Evolutionary conservation across 2,888 invertebrate genomes (phyloP).

Genomic region (Antheraea yamamai): DNA sequence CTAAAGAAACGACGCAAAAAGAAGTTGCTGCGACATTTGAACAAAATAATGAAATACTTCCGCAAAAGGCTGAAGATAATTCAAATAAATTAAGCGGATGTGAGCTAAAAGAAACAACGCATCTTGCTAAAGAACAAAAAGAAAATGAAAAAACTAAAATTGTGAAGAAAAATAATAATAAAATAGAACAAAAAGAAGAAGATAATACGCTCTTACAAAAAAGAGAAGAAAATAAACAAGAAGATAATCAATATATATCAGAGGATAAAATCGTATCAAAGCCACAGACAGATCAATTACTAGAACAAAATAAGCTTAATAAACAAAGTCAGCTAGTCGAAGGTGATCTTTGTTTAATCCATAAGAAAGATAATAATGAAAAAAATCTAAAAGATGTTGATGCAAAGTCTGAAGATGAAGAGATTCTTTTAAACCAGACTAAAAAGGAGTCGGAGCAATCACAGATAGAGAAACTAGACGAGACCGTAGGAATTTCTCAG

Average conservation of each 20-base stretch:
- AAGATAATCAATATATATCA: not conserved
- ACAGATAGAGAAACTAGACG: not conserved
- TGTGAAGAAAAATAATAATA: conserved; percentile 24
- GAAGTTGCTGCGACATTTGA: too few species aligned
- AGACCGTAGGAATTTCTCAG: not conserved
- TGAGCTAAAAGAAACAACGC: not conserved
- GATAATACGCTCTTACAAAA: not conserved
- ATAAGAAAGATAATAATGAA: conserved; percentile 4
- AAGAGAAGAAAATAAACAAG: not conserved
- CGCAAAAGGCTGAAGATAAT: not conserved
- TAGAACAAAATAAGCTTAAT: not conserved
- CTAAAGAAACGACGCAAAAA: too few species aligned
- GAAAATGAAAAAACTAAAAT: conserved; percentile 10
- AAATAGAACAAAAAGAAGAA: conserved; percentile 23
- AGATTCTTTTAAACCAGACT: conserved; percentile 6
- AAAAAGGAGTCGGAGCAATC: not conserved
- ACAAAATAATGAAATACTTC: not conserved
- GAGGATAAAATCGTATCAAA: too few species aligned
- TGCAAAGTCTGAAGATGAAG: conserved; percentile 13
- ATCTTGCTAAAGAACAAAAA: conserved; percentile 11
- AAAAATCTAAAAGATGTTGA: conserved; percentile 24
- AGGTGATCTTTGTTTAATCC: not conserved
- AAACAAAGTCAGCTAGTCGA: conserved; percentile 10
- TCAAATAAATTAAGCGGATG: not conserved
- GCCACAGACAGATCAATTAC: too few species aligned